Percentiles rank a stretch among this genome's conserved stretches.
These are phyloP conservation scores for Brachyopa scutellaris DNA, from an alignment of 2,888 invertebrate genomes.

Conservation along the genomic window DNA sequence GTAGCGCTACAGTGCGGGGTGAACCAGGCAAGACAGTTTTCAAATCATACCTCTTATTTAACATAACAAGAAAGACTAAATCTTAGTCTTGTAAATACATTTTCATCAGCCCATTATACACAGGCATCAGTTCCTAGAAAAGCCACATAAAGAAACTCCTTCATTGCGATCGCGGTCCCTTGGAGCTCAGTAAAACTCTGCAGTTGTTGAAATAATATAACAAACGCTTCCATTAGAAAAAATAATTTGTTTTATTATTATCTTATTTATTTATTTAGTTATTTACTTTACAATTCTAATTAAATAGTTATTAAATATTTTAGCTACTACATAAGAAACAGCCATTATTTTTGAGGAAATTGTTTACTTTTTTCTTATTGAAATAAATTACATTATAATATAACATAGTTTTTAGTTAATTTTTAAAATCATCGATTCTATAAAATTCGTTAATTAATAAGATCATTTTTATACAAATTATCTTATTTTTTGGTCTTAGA, in stretches of 20 bases:
- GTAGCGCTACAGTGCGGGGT: too few relatives aligned
- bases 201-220: too few relatives aligned
- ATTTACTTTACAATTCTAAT: neutral
- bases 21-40: too few relatives aligned
- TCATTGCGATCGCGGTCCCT: too few relatives aligned
- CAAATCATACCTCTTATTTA: too few relatives aligned
- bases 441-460: conserved; percentile 26
- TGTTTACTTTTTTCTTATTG: neutral
- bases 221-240: too few relatives aligned
- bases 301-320: conserved; percentile 4
- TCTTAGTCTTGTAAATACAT: too few relatives aligned
- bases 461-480: neutral
- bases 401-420: neutral
- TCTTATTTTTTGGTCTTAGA: conserved; percentile 17
- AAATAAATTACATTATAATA: neutral
- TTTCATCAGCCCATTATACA: too few relatives aligned
- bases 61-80: too few relatives aligned
- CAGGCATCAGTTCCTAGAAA: too few relatives aligned
- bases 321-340: conserved; percentile 32
- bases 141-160: too few relatives aligned
- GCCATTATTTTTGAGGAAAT: conserved; percentile 40
- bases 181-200: too few relatives aligned
- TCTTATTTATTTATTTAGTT: neutral
- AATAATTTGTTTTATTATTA: conserved; percentile 15
- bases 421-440: neutral